phyloP scores from a whole-genome alignment of 2,888 invertebrate species.

The Agrotis segetum region DNA sequence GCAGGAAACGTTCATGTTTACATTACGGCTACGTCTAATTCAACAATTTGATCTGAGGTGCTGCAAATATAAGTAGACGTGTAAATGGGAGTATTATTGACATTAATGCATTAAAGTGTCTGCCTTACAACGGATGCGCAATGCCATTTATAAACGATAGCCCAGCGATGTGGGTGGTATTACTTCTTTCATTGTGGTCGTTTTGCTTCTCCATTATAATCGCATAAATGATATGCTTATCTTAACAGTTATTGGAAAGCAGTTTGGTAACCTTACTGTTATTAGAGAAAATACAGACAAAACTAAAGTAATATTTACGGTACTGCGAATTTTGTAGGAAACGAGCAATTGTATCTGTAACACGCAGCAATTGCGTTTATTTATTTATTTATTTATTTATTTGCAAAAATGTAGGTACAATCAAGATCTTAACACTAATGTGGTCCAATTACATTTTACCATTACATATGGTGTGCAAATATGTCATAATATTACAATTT shows the following conservation, averaged over 20 bases:
- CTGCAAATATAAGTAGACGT: constrained; percentile 62
- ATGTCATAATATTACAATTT: too few species aligned
- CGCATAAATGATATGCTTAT: constrained; percentile 21
- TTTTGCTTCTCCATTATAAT: constrained; percentile 48
- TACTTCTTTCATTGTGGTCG: constrained; percentile 65
- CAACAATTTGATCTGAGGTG: constrained; percentile 38
- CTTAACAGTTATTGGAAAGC: constrained; percentile 5
- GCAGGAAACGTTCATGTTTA: constrained; percentile 39
- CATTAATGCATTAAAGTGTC: constrained; percentile 80
- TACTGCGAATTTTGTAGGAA: constrained; percentile 61
- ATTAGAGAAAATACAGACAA: not conserved
- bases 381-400: too few species aligned
- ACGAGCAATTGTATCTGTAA: constrained; percentile 64
- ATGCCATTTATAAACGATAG: constrained; percentile 83
- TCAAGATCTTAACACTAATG: too few species aligned
- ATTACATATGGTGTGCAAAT: too few species aligned
- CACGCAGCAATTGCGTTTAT: constrained; percentile 69
- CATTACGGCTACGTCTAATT: constrained; percentile 28
- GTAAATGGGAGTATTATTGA: constrained; percentile 73
- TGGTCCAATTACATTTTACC: too few species aligned
- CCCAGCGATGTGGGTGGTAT: constrained; percentile 83
- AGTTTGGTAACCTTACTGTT: not conserved
- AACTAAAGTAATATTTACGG: constrained; percentile 47
- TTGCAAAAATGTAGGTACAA: too few species aligned
- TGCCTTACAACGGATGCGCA: constrained; percentile 82